Percentiles rank a stretch among this genome's conserved stretches.
phyloP scores from a whole-genome alignment of 2,888 invertebrate species.

The Polymixis lichenea region DNA sequence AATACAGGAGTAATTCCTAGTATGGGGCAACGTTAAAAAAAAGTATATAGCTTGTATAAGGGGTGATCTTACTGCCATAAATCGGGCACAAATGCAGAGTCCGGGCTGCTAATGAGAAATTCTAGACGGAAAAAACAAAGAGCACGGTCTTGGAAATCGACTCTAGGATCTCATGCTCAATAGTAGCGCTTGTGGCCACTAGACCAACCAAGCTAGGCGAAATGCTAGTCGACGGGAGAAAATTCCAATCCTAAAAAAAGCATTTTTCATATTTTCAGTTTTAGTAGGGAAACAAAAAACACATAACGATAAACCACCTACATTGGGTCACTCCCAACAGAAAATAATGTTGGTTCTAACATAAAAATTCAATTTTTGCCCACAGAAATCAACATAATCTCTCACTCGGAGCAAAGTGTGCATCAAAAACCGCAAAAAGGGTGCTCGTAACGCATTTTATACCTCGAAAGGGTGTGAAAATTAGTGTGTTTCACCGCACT shows the following conservation, averaged over 20 bases:
- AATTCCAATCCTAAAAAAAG: no score
- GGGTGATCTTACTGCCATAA: background rate
- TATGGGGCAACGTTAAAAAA: no score
- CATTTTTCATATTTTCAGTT: no score
- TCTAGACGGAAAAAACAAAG: no score
- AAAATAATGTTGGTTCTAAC: conserved; percentile 15
- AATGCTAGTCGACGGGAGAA: no score
- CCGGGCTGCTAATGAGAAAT: no score
- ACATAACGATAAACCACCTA: conserved; percentile 13
- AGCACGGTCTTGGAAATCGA: no score
- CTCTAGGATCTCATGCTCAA: no score
- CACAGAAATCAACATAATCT: conserved; percentile 51
- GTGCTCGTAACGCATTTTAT: conserved; percentile 65
- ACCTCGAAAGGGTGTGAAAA: conserved; percentile 73
- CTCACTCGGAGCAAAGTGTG: conserved; percentile 46
- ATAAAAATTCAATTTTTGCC: conserved; percentile 37
- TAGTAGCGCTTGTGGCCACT: no score
- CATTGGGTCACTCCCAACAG: conserved; percentile 9
- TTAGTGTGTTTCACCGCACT: conserved; percentile 76
- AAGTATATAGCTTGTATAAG: no score
- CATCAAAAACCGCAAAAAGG: conserved; percentile 61
- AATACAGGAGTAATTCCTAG: no score
- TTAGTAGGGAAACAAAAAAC: background rate
- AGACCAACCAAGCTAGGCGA: no score
- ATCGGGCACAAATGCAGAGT: background rate